A percentile compares a stretch with the other conserved stretches of the same genome.
Conservation (phyloP, 1,140 invertebrate species). For the Cherax destructor region DNA sequence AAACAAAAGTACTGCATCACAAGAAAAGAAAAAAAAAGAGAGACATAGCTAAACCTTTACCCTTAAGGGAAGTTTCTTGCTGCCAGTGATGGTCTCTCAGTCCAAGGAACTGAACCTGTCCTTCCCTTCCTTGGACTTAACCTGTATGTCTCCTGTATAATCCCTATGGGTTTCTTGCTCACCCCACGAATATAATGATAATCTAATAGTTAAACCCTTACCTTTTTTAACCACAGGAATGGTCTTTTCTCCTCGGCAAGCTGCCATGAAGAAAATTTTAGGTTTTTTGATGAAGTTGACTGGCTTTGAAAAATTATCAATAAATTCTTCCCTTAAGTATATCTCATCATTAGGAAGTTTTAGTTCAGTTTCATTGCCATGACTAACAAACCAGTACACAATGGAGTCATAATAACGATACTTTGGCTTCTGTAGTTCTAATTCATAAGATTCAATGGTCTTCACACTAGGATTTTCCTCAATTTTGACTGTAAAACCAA, state of each 20-base stretch:
- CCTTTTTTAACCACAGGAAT: no score
- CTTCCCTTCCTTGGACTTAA: no score
- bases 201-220: no score
- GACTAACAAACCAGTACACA: slow-evolving; percentile 38
- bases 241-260: slow-evolving; percentile 17
- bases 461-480: slow-evolving; percentile 9
- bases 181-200: no score
- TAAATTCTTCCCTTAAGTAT: background rate
- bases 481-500: slow-evolving; percentile 37
- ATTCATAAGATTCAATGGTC: slow-evolving; percentile 17
- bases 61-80: no score
- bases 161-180: no score
- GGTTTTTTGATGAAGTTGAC: slow-evolving; percentile 29
- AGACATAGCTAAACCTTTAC: no score
- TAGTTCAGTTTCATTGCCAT: slow-evolving; percentile 25
- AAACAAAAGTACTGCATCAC: no score
- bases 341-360: slow-evolving; percentile 5
- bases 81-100: no score
- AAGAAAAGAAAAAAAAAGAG: no score
- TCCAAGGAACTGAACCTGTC: no score
- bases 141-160: no score
- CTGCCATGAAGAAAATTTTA: slow-evolving; percentile 42
- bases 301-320: slow-evolving; percentile 24
- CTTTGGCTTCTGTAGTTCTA: slow-evolving; percentile 24
- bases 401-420: slow-evolving; percentile 45